Base-by-base conservation (phyloP, 2,113 vertebrate species). In the Pseudorectes ferrugineus region DNA sequence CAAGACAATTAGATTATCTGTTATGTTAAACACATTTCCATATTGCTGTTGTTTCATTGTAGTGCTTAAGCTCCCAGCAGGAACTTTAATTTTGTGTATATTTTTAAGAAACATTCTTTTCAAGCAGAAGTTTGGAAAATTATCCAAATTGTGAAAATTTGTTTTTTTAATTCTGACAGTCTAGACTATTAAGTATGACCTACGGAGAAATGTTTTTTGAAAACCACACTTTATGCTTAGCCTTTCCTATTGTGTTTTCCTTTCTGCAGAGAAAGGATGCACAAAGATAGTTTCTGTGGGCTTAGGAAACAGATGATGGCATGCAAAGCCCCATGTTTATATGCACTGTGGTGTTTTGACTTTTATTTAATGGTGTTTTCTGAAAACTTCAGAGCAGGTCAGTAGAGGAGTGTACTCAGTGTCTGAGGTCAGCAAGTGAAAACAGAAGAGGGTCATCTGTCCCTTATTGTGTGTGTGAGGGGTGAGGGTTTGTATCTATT, bases 261-360 rank as follows among this genome's bases (percentile, higher is more conserved):
- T 54, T 48, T 90, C 59, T 61, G 36, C 33, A 75, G 45, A 78
- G 36, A 92, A 77, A 79, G 48, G 52, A 71, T 89, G 36, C 22
- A 83, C 46, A 81, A 48, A 77, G 72, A 35, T 14, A 48, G 14
- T 59, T 80, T 62, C 15, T 67, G n/a, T 68, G 70, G 6, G 31
- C 49, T 81, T 81, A 85, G 84, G 52, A 96, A 95, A 75, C 77
- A 89, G 88, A 75, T 89, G 74, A 82, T 29, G 70, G 33, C 25
- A 42, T 35, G 72, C n/a, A 85, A 67, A 81, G 17, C 16, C 20
- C 45, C 36, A 14, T 74, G 43, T 93, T 90, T 92, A 6, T 54
- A 35, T 26, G 58, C 42, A 51, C 36, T 63, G 24, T 72, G 23
- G 13, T 88, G 52, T 89, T 93, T 94, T 92, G 35, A 65, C 68